A percentile compares a stretch with the other conserved stretches of the same genome.
Evolutionary conservation across 2,113 vertebrate genomes (phyloP).

Genomic region (Pelobates fuscus): DNA sequence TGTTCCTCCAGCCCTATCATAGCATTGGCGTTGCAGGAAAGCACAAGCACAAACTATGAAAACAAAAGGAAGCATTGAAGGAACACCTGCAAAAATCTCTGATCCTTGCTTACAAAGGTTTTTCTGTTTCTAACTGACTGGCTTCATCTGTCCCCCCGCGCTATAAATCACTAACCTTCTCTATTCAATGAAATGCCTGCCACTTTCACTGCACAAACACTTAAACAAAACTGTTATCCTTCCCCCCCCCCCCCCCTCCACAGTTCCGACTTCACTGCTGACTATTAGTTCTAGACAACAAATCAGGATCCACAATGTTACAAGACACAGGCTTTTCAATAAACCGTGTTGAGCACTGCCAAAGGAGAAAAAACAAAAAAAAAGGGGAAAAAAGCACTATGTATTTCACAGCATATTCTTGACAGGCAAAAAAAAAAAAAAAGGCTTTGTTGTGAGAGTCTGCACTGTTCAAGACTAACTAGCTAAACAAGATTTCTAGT

Average conservation of each 20-base stretch:
- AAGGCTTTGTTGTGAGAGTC: no score
- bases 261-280: not conserved
- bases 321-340: not conserved
- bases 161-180: slow-evolving; percentile 9
- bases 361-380: not conserved
- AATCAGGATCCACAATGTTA: slow-evolving; percentile 9
- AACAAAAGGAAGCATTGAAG: slow-evolving; percentile 37
- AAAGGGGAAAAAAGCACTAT: no score
- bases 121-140: slow-evolving; percentile 34
- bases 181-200: slow-evolving; percentile 19
- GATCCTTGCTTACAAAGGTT: slow-evolving; percentile 5
- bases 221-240: slow-evolving; percentile 36
- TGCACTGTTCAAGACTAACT: no score
- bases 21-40: slow-evolving; percentile 17
- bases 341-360: not conserved
- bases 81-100: not conserved
- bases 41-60: slow-evolving; percentile 27
- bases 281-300: slow-evolving; percentile 12
- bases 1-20: slow-evolving; percentile 13
- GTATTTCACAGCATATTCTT: no score
- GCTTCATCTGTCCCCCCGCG: slow-evolving; percentile 10
- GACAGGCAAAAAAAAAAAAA: no score
- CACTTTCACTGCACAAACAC: slow-evolving; percentile 31
- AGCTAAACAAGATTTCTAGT: no score
- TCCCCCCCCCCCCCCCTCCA: not conserved